Base-by-base conservation (phyloP, 2,888 invertebrate species). In the Epinotia demarniana region DNA sequence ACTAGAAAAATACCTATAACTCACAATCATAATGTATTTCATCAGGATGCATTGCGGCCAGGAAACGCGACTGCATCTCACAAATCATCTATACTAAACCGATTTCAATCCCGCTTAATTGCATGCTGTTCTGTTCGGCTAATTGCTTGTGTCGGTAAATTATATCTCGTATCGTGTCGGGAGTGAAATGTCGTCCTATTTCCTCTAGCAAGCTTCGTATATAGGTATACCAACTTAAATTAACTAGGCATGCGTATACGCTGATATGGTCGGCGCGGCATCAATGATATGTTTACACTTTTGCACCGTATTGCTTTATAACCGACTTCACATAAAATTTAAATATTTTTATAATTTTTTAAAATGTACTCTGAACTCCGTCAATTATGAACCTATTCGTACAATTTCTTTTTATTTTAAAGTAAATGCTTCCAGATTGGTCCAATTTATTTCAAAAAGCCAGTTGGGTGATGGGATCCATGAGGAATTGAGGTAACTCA, bases 81-180 rank as follows among this genome's bases (percentile, higher is more conserved):
- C 71, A 58, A 69, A 69, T 69, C 69, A 63, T 69, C 46, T 63
- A 63, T 43, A n/a, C n/a, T 69, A 43, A 72, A 74, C 62, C 63
- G 46, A 74, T 74, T 62, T 57, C 62, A 58, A 46, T 49, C 63
- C 62, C 19, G 58, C 58, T 63, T 63, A 57, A 69, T 73, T 74
- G 74, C 69, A 27, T 69, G 63, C 58, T 49, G 57, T 49, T 63
- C 63, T 18, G 55, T 46, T 73, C 27, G 53, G 46, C 19, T 62
- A 58, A 69, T 62, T 63, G 55, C 46, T 68, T n/a, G 13, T 43
- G 43, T n/a, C 39, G 55, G 46, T 68, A 68, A 67, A 73, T 73
- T 73, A 68, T 62, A 67, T 61, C 18, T 62, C n/a, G 39, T 55
- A 62, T 27, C n/a, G 55, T n/a, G 49, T 13, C 23, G 6, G 23